Conservation (phyloP, 2,888 invertebrate species). For the Drosophila mulleri region DNA sequence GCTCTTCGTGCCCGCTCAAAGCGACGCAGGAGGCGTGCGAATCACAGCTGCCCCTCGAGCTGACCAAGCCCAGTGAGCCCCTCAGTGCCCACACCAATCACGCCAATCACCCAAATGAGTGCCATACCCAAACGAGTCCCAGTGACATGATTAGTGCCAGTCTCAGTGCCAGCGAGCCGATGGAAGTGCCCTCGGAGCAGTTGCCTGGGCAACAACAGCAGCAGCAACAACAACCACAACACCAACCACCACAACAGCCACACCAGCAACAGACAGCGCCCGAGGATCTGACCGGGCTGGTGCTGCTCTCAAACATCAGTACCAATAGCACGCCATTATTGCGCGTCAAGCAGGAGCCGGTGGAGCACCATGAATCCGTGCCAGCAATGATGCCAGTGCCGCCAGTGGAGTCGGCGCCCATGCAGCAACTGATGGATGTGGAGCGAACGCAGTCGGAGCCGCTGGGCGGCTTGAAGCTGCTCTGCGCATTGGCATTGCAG, state of each 20-base stretch:
- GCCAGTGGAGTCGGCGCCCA: constrained; percentile 19
- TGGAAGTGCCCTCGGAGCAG: constrained; percentile 22
- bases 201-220: constrained; percentile 15
- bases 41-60: constrained; percentile 72
- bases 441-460: constrained; percentile 66
- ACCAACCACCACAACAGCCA: background rate
- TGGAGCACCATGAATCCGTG: constrained; percentile 62
- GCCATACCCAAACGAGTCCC: constrained; percentile 72
- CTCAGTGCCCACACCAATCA: constrained; percentile 30
- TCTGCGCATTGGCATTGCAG: constrained; percentile 93
- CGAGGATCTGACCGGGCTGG: constrained; percentile 92
- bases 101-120: constrained; percentile 60
- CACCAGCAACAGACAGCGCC: constrained; percentile 57
- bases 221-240: background rate
- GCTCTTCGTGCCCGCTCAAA: constrained; percentile 67
- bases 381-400: constrained; percentile 11
- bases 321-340: constrained; percentile 89
- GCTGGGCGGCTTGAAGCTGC: constrained; percentile 89
- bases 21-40: constrained; percentile 41
- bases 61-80: constrained; percentile 71
- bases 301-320: constrained; percentile 92
- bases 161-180: constrained; percentile 45
- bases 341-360: constrained; percentile 83
- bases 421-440: constrained; percentile 39
- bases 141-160: constrained; percentile 56